These are phyloP conservation scores for Falco columbarius DNA, from an alignment of 2,797 vertebrate genomes.

Conservation along the genomic window DNA sequence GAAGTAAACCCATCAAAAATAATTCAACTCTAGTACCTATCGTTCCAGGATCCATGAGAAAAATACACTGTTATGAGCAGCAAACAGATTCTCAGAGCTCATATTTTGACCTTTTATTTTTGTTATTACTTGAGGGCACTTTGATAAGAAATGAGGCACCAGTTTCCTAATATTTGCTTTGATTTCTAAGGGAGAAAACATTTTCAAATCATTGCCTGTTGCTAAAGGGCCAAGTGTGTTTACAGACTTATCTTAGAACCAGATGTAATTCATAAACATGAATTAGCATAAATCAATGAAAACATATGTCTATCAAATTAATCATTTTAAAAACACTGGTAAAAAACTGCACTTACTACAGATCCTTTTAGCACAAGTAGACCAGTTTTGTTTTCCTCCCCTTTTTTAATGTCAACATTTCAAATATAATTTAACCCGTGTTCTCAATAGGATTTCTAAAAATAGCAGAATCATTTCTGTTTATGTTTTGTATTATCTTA, in stretches of 20 bases:
- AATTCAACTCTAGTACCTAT: not conserved
- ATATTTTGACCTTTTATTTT: not conserved
- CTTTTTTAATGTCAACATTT: not conserved
- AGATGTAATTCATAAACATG: not conserved
- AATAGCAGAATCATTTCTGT: not conserved
- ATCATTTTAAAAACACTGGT: not conserved
- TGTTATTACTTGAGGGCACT: not conserved
- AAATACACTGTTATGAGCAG: not conserved
- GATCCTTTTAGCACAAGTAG: not conserved
- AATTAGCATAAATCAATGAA: not conserved
- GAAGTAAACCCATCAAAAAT: not conserved
- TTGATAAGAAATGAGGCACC: not conserved
- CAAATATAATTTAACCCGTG: not conserved
- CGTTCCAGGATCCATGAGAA: not conserved
- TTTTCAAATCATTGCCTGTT: not conserved
- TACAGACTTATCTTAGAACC: not conserved
- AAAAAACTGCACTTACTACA: not conserved
- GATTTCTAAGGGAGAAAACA: not conserved
- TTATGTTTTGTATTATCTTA: not conserved
- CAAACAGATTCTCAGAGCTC: not conserved
- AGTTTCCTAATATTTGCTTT: not conserved
- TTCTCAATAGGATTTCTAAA: not conserved
- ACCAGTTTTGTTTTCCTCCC: not conserved
- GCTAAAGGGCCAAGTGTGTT: not conserved
- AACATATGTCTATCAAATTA: not conserved